Percentiles rank a stretch among this genome's conserved stretches.
Evolutionary conservation across 2,113 vertebrate species (phyloP).

Genomic region (Tyrannus savana): DNA sequence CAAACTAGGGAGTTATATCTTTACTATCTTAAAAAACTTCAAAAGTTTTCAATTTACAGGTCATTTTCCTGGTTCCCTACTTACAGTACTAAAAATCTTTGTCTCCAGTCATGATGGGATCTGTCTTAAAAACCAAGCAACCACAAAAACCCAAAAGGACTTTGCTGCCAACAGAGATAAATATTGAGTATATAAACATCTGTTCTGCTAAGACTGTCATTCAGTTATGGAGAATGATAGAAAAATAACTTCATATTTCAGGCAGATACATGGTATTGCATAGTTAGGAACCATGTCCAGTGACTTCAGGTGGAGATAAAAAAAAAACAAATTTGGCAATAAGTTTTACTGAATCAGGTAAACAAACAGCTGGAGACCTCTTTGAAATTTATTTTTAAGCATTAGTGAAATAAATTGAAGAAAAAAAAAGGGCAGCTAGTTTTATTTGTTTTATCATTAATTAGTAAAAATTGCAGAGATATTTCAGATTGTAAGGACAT

Average conservation of each 20-base stretch:
- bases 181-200: neutral
- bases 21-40: neutral
- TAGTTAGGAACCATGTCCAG: neutral
- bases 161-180: neutral
- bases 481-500: neutral
- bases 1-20: neutral
- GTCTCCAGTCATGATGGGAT: neutral
- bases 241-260: neutral
- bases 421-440: neutral
- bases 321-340: neutral
- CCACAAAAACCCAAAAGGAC: neutral
- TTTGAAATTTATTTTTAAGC: neutral
- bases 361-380: neutral
- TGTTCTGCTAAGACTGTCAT: neutral
- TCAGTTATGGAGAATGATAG: neutral
- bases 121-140: neutral
- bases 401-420: neutral
- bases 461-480: neutral
- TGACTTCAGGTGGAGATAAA: neutral
- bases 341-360: neutral
- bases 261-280: neutral
- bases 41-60: neutral
- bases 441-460: neutral
- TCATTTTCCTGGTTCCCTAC: neutral
- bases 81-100: neutral